Percentiles rank a stretch among this genome's conserved stretches.
Evolutionary conservation across 2,888 invertebrate genomes (phyloP).

Genomic region (Heteromurus nitidus): DNA sequence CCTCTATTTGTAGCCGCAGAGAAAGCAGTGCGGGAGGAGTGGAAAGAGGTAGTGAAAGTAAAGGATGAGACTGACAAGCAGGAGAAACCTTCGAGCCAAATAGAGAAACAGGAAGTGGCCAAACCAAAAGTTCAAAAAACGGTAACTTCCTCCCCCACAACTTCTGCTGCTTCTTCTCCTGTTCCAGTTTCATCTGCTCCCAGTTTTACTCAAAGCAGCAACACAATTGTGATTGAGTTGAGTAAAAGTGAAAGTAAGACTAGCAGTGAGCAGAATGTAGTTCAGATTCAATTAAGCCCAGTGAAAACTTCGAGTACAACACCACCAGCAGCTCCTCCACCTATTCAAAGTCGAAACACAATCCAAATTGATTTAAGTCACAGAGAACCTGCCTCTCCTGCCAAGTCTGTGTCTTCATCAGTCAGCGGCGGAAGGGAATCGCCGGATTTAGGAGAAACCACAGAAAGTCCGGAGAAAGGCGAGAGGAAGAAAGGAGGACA

Average conservation of each 20-base stretch:
- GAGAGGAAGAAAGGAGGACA: slow-evolving; percentile 85
- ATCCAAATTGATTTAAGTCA: slow-evolving; percentile 64
- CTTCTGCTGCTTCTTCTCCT: not conserved
- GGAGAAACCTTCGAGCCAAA: not conserved
- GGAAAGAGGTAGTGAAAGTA: slow-evolving; percentile 12
- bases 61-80: slow-evolving; percentile 23
- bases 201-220: slow-evolving; percentile 52
- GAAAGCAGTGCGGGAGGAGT: not conserved
- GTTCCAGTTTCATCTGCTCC: slow-evolving; percentile 6
- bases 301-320: slow-evolving; percentile 32
- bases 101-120: slow-evolving; percentile 21
- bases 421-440: slow-evolving; percentile 76
- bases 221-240: slow-evolving; percentile 60
- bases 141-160: slow-evolving; percentile 11
- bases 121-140: slow-evolving; percentile 41
- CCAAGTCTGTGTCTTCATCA: slow-evolving; percentile 44
- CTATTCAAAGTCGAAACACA: slow-evolving; percentile 48
- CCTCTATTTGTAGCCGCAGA: slow-evolving; percentile 4
- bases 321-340: slow-evolving; percentile 12
- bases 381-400: slow-evolving; percentile 40
- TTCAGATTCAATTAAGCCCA: slow-evolving; percentile 56
- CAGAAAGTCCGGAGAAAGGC: slow-evolving; percentile 78
- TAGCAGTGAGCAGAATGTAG: slow-evolving; percentile 20
- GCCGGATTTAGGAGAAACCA: slow-evolving; percentile 37
- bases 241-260: slow-evolving; percentile 45